phyloP scores from a whole-genome alignment of 2,888 invertebrate genomes.

The Lydus trimaculatus region DNA sequence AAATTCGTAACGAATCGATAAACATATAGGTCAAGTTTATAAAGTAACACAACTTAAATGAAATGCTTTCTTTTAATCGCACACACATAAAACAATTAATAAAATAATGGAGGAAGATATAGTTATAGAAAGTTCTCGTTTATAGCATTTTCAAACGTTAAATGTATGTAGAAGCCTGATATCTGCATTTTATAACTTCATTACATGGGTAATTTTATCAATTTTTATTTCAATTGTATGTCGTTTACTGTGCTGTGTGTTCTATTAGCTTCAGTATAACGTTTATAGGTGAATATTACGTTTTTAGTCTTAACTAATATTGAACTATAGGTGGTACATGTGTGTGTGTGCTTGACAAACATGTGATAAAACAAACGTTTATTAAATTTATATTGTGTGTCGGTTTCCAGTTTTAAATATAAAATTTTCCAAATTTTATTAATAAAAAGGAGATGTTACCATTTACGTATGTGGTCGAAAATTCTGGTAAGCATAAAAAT shows the following conservation, averaged over 20 bases:
- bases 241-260: conserved; percentile 22
- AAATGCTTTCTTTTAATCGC: background rate
- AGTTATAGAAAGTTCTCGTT: conserved; percentile 29
- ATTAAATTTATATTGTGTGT: conserved; percentile 3
- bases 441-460: background rate
- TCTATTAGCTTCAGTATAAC: too few relatives aligned
- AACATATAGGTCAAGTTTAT: conserved; percentile 26
- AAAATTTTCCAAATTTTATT: background rate
- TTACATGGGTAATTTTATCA: conserved; percentile 26
- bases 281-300: conserved; percentile 17
- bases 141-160: conserved; percentile 25
- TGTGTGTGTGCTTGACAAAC: conserved; percentile 26
- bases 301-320: conserved; percentile 25
- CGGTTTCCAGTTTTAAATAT: too few relatives aligned
- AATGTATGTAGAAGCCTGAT: conserved; percentile 27
- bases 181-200: conserved; percentile 21
- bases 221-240: conserved; percentile 34
- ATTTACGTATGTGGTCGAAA: background rate
- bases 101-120: conserved; percentile 3
- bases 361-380: conserved; percentile 32
- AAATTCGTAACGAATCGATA: conserved; percentile 6
- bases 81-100: background rate
- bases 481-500: background rate
- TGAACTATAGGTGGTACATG: conserved; percentile 19
- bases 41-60: conserved; percentile 5